These are phyloP conservation scores for Cacoxenus indagator DNA, from an alignment of 2,888 invertebrate genomes.

Conservation along the genomic window DNA sequence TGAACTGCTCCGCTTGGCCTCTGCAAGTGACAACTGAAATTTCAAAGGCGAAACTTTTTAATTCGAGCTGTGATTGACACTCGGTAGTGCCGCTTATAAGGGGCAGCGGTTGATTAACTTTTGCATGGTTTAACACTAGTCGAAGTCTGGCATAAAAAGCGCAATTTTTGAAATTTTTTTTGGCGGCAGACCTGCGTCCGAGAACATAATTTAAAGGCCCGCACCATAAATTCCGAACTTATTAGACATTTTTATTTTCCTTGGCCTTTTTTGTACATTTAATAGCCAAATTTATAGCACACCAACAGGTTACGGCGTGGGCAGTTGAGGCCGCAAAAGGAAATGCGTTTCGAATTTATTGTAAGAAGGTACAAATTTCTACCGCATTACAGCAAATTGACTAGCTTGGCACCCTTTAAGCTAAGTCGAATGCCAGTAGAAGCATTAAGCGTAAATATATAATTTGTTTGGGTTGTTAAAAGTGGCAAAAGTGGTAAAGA, in stretches of 20 bases:
- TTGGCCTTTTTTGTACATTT: no score
- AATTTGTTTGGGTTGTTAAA: conserved; percentile 42
- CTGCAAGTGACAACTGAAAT: conserved; percentile 39
- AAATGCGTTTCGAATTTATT: conserved; percentile 38
- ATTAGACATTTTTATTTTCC: background rate
- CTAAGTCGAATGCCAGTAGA: conserved; percentile 11
- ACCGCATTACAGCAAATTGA: conserved; percentile 50
- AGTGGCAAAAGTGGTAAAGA: background rate
- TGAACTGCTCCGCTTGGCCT: conserved; percentile 24
- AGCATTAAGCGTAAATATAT: conserved; percentile 49
- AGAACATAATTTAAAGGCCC: conserved; percentile 39
- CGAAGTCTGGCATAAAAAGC: conserved; percentile 28
- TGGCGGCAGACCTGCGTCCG: background rate
- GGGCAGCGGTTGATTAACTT: conserved; percentile 44
- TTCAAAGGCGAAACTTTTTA: conserved; percentile 41
- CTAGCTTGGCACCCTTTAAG: conserved; percentile 16
- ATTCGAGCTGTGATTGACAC: conserved; percentile 33
- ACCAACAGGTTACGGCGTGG: background rate
- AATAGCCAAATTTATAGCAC: conserved; percentile 28
- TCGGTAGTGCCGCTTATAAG: background rate
- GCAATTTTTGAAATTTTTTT: background rate
- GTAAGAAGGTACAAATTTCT: conserved; percentile 52
- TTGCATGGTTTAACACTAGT: conserved; percentile 39
- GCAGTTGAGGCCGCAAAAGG: background rate
- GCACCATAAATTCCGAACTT: conserved; percentile 35